These are phyloP conservation scores for Melitaea cinxia DNA, from an alignment of 1,140 invertebrate species.

Conservation along the genomic window DNA sequence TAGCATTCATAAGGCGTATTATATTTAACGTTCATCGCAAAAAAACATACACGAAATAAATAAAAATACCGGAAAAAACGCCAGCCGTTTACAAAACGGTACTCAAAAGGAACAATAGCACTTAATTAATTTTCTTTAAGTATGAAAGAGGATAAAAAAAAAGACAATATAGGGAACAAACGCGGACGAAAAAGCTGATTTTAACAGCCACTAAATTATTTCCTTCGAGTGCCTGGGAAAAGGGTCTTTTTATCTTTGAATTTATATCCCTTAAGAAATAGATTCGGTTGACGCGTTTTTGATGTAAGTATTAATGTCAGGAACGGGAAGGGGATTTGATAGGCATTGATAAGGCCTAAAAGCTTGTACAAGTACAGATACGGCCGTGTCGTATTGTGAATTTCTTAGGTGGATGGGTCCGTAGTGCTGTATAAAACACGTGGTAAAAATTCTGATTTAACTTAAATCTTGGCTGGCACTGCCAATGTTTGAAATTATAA, in stretches of 20 bases:
- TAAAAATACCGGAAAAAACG: neutral
- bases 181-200: constrained; percentile 52
- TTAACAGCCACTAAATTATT: constrained; percentile 49
- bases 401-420: neutral
- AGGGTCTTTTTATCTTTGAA: constrained; percentile 14
- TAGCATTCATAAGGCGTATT: too few species aligned
- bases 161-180: constrained; percentile 48
- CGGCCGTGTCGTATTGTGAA: neutral
- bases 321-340: constrained; percentile 35
- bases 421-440: too few species aligned
- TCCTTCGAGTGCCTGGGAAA: constrained; percentile 11
- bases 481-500: too few species aligned
- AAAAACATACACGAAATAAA: neutral
- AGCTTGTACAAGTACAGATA: neutral
- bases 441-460: too few species aligned
- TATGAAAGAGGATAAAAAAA: constrained; percentile 50
- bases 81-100: constrained; percentile 33
- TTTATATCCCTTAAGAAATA: constrained; percentile 12
- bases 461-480: too few species aligned
- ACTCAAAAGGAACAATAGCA: constrained; percentile 56
- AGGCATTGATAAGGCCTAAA: neutral
- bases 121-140: constrained; percentile 71
- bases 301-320: constrained; percentile 46
- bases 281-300: constrained; percentile 30
- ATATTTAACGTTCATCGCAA: neutral